A percentile compares a stretch with the other conserved stretches of the same genome.
Evolutionary conservation across 2,113 vertebrate genomes (phyloP).

Genomic region (Campylorhamphus procurvoides): DNA sequence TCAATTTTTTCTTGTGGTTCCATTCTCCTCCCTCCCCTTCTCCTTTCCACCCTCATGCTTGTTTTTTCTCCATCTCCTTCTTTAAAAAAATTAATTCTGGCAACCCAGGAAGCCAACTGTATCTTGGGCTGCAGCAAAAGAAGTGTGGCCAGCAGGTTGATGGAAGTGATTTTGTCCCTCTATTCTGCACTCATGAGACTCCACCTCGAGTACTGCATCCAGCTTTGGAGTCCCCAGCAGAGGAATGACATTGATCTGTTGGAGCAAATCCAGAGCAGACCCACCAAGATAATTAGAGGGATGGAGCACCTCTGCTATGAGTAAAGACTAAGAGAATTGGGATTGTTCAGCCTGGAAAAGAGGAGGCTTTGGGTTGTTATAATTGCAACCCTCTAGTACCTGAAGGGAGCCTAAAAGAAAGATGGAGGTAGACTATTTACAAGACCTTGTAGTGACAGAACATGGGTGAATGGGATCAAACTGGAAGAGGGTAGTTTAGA

Average conservation of each 20-base stretch:
- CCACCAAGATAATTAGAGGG: not conserved
- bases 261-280: not conserved
- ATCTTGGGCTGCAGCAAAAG: not conserved
- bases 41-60: no score
- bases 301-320: not conserved
- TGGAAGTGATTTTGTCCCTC: not conserved
- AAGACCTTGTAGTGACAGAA: no score
- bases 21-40: not conserved
- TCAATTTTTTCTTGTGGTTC: not conserved
- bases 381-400: not conserved
- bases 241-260: not conserved
- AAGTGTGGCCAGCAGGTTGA: not conserved
- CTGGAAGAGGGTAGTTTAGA: not conserved
- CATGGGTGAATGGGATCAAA: not conserved
- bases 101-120: not conserved
- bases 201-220: not conserved
- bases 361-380: not conserved
- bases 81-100: not conserved
- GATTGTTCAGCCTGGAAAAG: not conserved
- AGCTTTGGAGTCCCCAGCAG: not conserved
- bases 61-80: accelerated
- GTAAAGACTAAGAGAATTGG: not conserved
- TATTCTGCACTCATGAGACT: not conserved
- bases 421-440: not conserved
- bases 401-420: not conserved